A percentile compares a stretch with the other conserved stretches of the same genome.
Conservation (phyloP, 2,797 vertebrate species). For the Myotis planiceps region DNA sequence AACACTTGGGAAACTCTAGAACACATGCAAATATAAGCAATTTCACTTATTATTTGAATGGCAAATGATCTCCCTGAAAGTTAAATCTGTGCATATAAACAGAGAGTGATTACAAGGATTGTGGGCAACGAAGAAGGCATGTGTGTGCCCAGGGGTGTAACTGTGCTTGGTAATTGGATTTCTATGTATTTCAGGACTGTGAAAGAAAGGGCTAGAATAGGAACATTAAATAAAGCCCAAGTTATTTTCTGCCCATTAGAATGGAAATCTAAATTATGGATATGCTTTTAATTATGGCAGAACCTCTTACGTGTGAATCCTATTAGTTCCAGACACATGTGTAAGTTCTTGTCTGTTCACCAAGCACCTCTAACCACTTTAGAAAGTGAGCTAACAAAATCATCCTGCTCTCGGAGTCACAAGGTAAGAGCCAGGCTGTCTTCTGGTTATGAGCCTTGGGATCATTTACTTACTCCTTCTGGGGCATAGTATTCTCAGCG, state of each 20-base stretch:
- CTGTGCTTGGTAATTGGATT: neutral
- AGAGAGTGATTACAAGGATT: neutral
- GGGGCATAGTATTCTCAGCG: neutral
- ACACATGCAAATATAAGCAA: constrained; percentile 2
- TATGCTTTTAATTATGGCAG: constrained; percentile 18
- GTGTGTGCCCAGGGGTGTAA: neutral
- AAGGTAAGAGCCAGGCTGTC: neutral
- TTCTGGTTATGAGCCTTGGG: neutral
- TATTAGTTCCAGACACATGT: neutral
- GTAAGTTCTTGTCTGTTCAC: neutral
- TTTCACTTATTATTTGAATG: constrained; percentile 49
- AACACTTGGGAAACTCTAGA: constrained; percentile 17
- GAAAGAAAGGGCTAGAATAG: neutral
- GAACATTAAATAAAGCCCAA: neutral
- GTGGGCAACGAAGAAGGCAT: neutral
- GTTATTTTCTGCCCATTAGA: neutral
- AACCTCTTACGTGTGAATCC: neutral
- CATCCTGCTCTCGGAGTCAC: neutral
- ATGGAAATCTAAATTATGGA: neutral
- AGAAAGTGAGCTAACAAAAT: constrained; percentile 16
- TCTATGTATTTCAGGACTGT: neutral
- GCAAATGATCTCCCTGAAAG: neutral
- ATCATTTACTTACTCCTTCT: neutral
- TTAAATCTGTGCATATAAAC: neutral
- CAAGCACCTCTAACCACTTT: neutral